Base-by-base conservation (phyloP, 2,888 invertebrate genomes). In the Drosophila yooni region DNA sequence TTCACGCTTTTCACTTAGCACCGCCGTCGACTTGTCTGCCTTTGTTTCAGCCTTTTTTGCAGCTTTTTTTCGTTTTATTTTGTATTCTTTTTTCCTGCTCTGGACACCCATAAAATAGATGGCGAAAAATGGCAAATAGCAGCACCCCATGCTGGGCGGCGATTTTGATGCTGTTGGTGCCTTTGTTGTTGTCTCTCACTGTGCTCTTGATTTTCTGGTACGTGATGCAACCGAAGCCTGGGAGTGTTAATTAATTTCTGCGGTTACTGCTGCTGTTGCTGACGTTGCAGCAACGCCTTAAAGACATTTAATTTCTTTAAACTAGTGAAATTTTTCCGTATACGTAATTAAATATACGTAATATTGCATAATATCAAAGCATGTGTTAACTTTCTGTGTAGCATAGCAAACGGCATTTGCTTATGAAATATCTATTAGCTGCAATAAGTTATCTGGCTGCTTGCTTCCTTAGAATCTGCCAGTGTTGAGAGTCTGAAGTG, bases 281-380 rank as follows among this genome's bases (percentile, higher is more conserved):
- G 79, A 11, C 27, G 31, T 15, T 34, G 38, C 46, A 29, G 27
- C 21, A 46, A 36, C 46, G 61, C 60, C 33, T 48, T 34, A 21
- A 54, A 61, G 21, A 33, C 38, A 38, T 25, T 56, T 51, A 43
- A 25, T 31, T 31, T 57, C 50, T 46, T 64, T 63, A 60, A 43
- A 43, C 59, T 33, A 25, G 48, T 59, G 59, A 58, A 63, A 27
- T 27, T 4, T 11, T 64, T 70, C 31, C 83, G 83, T 84, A 88
- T 88, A 74, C 88, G 56, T 84, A 73, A 88, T 82, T 10, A 31
- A 3, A 31, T 84, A 88, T 88, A 74, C 88, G 56, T 84, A 73
- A 88, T 82, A 76, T 74, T 58, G 73, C 63, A 75, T 59, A 61
- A 54, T 57, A 56, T 29, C 27, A 40, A 27, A 25, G 27, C n/a